Evolutionary conservation across 2,113 vertebrate species (phyloP).

Genomic region (Hoplias malabaricus): DNA sequence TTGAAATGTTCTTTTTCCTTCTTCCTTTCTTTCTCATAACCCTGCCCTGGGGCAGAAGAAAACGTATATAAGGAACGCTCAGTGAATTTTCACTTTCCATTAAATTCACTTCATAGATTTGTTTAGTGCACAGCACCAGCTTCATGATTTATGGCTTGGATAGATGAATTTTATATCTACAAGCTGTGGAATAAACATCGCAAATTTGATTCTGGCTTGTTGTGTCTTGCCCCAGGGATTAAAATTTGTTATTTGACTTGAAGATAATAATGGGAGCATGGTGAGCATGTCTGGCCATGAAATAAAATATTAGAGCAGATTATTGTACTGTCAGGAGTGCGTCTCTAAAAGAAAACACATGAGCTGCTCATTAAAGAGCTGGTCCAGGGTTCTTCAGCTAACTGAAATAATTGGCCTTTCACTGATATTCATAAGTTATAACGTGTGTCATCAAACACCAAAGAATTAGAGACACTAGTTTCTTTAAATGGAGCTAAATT

Average conservation of each 20-base stretch:
- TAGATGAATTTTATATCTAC: constrained; percentile 48
- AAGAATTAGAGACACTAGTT: background rate
- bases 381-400: constrained; percentile 20
- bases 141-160: constrained; percentile 50
- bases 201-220: constrained; percentile 46
- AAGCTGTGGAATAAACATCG: constrained; percentile 40
- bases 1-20: background rate
- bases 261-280: constrained; percentile 41
- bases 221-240: constrained; percentile 33
- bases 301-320: constrained; percentile 45
- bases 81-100: constrained; percentile 38
- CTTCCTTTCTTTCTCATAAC: background rate
- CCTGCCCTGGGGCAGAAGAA: constrained; percentile 25
- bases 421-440: background rate
- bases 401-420: constrained; percentile 22
- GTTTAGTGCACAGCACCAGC: constrained; percentile 16
- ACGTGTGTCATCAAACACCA: background rate
- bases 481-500: background rate
- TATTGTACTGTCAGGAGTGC: constrained; percentile 31
- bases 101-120: constrained; percentile 30
- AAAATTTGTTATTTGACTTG: constrained; percentile 40
- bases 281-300: constrained; percentile 38
- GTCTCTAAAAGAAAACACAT: constrained; percentile 18
- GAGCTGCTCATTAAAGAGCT: constrained; percentile 6
- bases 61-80: constrained; percentile 15